Conservation (phyloP, 2,113 vertebrate species). For the Elachura formosa region DNA sequence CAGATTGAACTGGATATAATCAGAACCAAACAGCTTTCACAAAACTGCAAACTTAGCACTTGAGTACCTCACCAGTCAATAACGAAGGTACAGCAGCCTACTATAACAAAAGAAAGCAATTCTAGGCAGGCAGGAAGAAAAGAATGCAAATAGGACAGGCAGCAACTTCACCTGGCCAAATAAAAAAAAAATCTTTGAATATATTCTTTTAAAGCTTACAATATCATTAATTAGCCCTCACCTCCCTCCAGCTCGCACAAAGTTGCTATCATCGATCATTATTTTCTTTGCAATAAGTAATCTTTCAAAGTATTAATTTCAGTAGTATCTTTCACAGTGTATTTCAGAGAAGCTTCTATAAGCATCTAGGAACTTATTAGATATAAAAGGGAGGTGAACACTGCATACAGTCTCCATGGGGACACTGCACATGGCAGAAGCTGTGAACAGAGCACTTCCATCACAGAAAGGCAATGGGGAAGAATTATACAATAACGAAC, state of each 20-base stretch:
- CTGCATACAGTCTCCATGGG: conserved; percentile 19
- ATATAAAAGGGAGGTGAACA: neutral
- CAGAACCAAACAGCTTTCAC: conserved; percentile 38
- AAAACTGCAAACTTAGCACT: conserved; percentile 44
- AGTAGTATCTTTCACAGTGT: conserved; percentile 40
- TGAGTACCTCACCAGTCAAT: conserved; percentile 16
- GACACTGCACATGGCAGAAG: conserved; percentile 54
- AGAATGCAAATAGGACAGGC: neutral
- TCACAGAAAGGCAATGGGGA: conserved; percentile 22
- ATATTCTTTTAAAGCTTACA: neutral
- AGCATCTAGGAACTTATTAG: conserved; percentile 62
- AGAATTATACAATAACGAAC: conserved; percentile 37
- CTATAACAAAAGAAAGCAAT: conserved; percentile 56
- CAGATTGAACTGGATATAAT: conserved; percentile 40
- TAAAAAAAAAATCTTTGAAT: neutral
- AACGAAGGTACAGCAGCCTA: neutral
- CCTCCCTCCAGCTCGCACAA: neutral
- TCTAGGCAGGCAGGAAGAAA: conserved; percentile 28
- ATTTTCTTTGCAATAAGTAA: conserved; percentile 44
- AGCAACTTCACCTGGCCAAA: neutral
- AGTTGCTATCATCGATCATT: conserved; percentile 36
- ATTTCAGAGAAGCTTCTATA: conserved; percentile 52
- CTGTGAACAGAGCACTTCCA: conserved; percentile 30
- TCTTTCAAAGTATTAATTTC: conserved; percentile 63
- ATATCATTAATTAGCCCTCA: neutral